A percentile compares a stretch with the other conserved stretches of the same genome.
Evolutionary conservation across 2,797 vertebrate species (phyloP).

Genomic region (Characodon lateralis): DNA sequence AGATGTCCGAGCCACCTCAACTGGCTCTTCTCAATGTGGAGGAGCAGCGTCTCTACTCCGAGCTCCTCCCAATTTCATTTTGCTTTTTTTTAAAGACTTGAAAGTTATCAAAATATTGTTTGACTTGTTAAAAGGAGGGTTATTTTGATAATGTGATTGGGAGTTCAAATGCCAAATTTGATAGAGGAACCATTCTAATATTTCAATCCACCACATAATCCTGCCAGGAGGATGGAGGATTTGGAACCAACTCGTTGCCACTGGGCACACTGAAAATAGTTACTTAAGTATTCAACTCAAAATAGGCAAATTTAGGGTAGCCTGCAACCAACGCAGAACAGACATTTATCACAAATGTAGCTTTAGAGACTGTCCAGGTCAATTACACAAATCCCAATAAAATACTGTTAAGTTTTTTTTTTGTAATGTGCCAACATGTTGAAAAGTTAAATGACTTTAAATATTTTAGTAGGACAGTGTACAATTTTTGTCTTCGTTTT

Average conservation of each 20-base stretch:
- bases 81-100: too few species aligned
- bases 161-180: too few species aligned
- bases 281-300: background rate
- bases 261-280: too few species aligned
- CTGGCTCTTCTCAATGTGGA: too few species aligned
- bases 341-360: background rate
- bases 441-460: background rate
- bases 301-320: background rate
- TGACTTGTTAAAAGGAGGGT: background rate
- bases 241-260: too few species aligned
- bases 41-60: too few species aligned
- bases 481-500: background rate
- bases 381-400: background rate
- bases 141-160: too few species aligned
- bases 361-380: background rate
- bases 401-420: background rate
- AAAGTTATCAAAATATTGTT: background rate
- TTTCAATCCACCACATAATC: background rate
- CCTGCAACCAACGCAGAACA: background rate
- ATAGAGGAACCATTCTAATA: too few species aligned
- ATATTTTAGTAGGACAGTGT: background rate
- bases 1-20: too few species aligned
- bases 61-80: too few species aligned
- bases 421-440: background rate
- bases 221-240: background rate